Evolutionary conservation across 2,888 invertebrate genomes (phyloP), one percentile per base, ranked within the genome.

Genomic region (Heliconius aoede): DNA sequence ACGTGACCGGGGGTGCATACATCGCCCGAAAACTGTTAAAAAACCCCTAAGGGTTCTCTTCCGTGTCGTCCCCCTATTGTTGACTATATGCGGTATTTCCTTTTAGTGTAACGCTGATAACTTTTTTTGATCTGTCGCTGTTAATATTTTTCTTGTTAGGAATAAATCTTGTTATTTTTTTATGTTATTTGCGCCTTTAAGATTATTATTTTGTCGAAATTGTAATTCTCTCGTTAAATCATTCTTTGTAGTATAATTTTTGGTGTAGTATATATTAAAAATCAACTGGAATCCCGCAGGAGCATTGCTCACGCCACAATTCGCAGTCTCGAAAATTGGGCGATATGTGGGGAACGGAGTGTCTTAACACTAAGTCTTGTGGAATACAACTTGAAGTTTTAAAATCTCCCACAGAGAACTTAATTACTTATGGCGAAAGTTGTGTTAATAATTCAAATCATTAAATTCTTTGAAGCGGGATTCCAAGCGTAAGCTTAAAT

Each of bases 1-100:
- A 94, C 94, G 94, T 94, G 94, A 93, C 91, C 87, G 84, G 88
- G 93, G 94, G 94, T 92, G 93, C 92, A 93, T 93, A 93, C 89
- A 90, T 90, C 89, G 89, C 84, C 84, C 85, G 85, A 88, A 89
- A 90, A 89, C 91, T 90, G 90, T 90, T 91, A 92, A 92, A 91
- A 92, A 91, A 91, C 85, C 91, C 90, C 89, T 87, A 84, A 89
- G 90, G 91, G 87, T 84, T 82, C 86, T 80, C 78, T 83, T 83
- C 83, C 82, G 81, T 78, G 78, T 76, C 82, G 74, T 78, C 80
- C 84, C 82, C 83, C 80, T 82, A 79, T 80, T 81, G 79, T 81
- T 80, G 79, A 78, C 78, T 77, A 65, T 78, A 64, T 71, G 71
- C 74, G 77, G 78, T 71, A 78, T 81, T 78, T 81, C 79, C 79